phyloP scores from a whole-genome alignment of 2,888 invertebrate genomes.

The Ectemnius lituratus region DNA sequence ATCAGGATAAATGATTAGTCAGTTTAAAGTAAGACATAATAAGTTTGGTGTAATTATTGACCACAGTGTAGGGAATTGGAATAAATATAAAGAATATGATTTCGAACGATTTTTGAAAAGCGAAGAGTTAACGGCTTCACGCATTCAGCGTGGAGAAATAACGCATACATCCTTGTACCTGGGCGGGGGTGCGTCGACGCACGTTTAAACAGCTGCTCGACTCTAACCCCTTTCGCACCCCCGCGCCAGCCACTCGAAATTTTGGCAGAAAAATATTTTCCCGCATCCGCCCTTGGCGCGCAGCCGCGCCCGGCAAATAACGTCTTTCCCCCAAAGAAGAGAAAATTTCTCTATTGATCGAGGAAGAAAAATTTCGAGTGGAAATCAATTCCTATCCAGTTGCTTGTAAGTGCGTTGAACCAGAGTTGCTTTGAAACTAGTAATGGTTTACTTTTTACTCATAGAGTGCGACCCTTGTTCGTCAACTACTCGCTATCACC shows the following conservation, averaged over 20 bases:
- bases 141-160: conserved; percentile 4
- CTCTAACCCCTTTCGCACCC: conserved; percentile 62
- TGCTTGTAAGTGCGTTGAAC: not conserved
- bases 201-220: conserved; percentile 70
- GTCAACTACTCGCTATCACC: no score
- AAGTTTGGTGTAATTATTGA: not conserved
- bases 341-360: not conserved
- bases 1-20: no score
- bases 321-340: conserved; percentile 20
- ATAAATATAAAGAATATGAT: no score
- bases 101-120: not conserved
- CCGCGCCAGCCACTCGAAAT: conserved; percentile 30
- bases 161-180: conserved; percentile 28
- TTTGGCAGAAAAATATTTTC: conserved; percentile 65
- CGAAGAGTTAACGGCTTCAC: not conserved
- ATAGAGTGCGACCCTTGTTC: not conserved
- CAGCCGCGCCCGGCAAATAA: conserved; percentile 56
- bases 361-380: not conserved
- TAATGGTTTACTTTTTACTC: not conserved
- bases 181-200: conserved; percentile 37
- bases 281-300: conserved; percentile 43
- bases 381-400: not conserved
- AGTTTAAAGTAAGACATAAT: not conserved
- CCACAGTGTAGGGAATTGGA: not conserved
- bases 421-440: no score